Evolutionary conservation across 2,113 vertebrate genomes (phyloP), one percentile per base, ranked within the genome.

Genomic region (Melierax canorus): DNA sequence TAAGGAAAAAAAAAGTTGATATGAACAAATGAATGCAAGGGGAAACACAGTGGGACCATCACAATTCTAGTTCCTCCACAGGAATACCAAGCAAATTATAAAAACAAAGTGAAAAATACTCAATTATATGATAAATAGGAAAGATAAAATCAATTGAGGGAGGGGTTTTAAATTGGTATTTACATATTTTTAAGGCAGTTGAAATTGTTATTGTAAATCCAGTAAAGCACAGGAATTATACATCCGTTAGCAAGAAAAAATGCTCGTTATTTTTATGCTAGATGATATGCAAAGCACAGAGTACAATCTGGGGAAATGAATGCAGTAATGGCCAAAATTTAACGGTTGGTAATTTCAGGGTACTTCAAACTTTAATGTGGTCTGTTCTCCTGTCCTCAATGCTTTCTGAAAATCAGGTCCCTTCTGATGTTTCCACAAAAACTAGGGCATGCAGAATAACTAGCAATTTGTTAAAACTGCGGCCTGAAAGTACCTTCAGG

Each of bases 351-450:
- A 67, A 84, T 91, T 94, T 91, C 83, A 95, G 58, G 32, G 36
- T 76, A 63, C 62, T 78, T 38, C 53, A 79, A 89, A 87, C 34
- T 92, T 72, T 41, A 75, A 38, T 62, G 76, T 67, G 24, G 64
- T 77, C 45, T 88, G 51, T 82, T 91, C 77, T 94, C 15, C 15
- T 87, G 86, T 82, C 80, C 84, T 85, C 73, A 73, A 41, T 91
- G 77, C 45, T 87, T 95, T 85, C 92, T 59, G 81, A 92, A 95
- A 97, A 94, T 86, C 94, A 97, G 89, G 92, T 97, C 92, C 77
- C 36, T 74, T 89, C 76, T 75, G 58, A 87, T 87, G 34, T 68
- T 95, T 89, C 58, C 67, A 72, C 8, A 50, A 86, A 76, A 95
- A 96, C 71, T 79, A 80, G 91, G 86, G 73, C 94, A 94, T n/a